phyloP scores from a whole-genome alignment of 2,797 vertebrate genomes.

The Platyrinchus mystaceus region DNA sequence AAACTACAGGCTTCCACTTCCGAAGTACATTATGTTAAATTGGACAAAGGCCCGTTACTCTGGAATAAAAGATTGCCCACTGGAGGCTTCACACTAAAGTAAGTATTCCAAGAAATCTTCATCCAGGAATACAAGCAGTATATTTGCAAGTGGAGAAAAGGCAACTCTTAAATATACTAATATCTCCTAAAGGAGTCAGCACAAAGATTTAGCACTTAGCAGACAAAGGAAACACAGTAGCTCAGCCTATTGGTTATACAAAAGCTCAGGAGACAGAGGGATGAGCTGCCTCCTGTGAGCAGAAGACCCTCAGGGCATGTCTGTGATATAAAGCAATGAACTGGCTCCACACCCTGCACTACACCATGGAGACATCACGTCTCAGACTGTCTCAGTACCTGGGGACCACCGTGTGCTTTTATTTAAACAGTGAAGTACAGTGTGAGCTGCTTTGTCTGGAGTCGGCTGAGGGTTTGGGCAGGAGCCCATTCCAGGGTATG shows the following conservation, averaged over 20 bases:
- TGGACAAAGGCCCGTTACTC: constrained; percentile 18
- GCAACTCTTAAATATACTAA: background rate
- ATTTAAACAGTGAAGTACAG: background rate
- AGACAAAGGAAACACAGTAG: background rate
- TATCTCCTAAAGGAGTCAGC: background rate
- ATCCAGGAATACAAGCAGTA: background rate
- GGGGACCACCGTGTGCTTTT: background rate
- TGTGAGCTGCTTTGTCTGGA: background rate
- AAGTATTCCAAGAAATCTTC: constrained; percentile 47
- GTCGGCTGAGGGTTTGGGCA: background rate
- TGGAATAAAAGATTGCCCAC: constrained; percentile 24
- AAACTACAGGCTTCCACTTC: constrained; percentile 20
- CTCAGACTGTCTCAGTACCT: background rate
- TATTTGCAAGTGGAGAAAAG: background rate
- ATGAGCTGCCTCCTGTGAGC: background rate
- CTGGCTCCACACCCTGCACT: background rate
- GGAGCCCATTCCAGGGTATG: fast-evolving
- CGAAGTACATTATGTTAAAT: constrained; percentile 34
- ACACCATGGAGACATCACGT: background rate
- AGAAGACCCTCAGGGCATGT: background rate
- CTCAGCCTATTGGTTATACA: background rate
- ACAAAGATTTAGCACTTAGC: background rate
- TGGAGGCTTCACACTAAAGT: background rate
- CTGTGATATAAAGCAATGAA: background rate
- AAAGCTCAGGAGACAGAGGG: background rate